Conservation (phyloP, 2,797 vertebrate species). For the Hephaestus fuliginosus region DNA sequence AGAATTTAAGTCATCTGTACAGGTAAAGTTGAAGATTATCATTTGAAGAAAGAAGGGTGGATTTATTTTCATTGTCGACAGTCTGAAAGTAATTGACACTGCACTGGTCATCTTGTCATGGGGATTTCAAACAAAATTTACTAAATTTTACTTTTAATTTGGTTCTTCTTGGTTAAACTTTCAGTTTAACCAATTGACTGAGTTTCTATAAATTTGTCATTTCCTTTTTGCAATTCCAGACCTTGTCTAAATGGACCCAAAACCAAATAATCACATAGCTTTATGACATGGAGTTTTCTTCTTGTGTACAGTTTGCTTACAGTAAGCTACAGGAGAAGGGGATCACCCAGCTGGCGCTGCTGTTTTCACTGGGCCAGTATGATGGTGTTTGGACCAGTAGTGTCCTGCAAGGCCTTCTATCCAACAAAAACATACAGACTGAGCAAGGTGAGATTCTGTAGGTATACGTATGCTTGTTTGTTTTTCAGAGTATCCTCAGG, state of each 20-base stretch:
- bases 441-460: constrained; percentile 85
- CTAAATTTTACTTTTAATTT: too few relatives aligned
- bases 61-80: not conserved
- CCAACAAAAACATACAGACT: constrained; percentile 82
- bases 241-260: not conserved
- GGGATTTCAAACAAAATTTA: too few relatives aligned
- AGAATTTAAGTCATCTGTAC: constrained; percentile 90
- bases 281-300: constrained; percentile 3
- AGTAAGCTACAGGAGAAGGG: constrained; percentile 90
- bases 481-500: not conserved
- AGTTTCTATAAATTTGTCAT: not conserved
- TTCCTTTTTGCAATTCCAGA: not conserved
- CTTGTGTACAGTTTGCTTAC: constrained; percentile 84
- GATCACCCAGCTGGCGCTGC: constrained; percentile 87
- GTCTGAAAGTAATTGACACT: not conserved
- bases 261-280: not conserved
- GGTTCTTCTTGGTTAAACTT: too few relatives aligned
- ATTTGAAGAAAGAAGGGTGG: not conserved
- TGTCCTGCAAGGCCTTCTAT: constrained; percentile 89
- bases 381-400: constrained; percentile 91
- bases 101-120: not conserved
- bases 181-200: not conserved
- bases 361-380: constrained; percentile 88
- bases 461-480: too few relatives aligned
- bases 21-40: constrained; percentile 84